Conservation (phyloP, 2,113 vertebrate genomes). For the Pongo abelii region DNA sequence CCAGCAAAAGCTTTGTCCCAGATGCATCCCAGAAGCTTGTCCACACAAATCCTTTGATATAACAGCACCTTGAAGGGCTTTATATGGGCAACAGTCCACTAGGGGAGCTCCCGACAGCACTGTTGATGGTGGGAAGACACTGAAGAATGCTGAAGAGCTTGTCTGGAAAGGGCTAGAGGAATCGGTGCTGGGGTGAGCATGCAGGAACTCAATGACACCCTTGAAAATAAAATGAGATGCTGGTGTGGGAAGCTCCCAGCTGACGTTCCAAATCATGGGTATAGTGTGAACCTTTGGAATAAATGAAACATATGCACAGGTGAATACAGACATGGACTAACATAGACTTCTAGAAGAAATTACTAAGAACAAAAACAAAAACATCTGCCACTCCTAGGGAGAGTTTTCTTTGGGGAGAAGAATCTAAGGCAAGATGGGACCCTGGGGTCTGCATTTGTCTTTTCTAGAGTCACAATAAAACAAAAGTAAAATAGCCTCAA, state of each 20-base stretch:
- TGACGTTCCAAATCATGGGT: not conserved
- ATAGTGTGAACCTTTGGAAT: not conserved
- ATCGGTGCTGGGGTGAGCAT: accelerated
- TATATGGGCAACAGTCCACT: accelerated
- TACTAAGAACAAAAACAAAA: not conserved
- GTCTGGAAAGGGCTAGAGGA: accelerated
- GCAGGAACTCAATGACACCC: accelerated
- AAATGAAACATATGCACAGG: not conserved
- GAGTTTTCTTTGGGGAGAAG: too few species aligned
- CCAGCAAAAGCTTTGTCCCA: accelerated
- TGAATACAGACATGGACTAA: accelerated
- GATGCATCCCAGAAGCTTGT: accelerated
- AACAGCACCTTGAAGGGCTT: accelerated
- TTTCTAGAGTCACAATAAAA: not conserved
- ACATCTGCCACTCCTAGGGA: not conserved
- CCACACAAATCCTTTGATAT: not conserved
- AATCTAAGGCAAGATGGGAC: not conserved
- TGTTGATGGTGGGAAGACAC: accelerated
- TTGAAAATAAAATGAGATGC: not conserved
- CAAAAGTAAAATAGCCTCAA: too few species aligned
- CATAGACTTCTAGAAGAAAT: not conserved
- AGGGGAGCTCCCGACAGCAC: accelerated
- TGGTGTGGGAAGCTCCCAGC: accelerated
- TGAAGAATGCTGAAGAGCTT: accelerated
- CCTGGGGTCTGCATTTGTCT: accelerated